Evolutionary conservation across 2,888 invertebrate genomes (phyloP).

Genomic region (Zonitis immaculata): DNA sequence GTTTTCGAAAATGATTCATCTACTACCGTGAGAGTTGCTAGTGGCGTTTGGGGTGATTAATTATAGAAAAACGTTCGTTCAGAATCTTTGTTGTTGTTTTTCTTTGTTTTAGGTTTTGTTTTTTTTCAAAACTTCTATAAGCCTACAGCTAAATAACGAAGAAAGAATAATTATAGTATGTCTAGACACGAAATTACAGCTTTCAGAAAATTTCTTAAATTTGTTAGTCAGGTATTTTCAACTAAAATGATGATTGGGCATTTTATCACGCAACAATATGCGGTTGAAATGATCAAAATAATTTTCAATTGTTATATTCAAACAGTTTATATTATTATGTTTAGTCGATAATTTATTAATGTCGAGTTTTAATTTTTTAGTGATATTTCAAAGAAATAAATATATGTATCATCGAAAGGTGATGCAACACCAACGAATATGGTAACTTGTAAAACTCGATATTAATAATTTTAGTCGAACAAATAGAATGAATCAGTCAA

Average conservation of each 20-base stretch:
- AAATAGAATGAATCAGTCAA: too few species aligned
- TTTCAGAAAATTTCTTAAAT: conserved; percentile 21
- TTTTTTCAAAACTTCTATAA: not conserved
- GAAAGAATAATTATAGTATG: conserved; percentile 18
- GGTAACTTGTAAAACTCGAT: conserved; percentile 3
- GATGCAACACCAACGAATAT: not conserved
- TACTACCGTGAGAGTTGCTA: not conserved
- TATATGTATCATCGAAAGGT: conserved; percentile 1
- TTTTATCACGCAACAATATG: conserved; percentile 19
- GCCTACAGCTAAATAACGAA: conserved; percentile 9
- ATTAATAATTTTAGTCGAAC: not conserved
- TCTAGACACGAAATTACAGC: conserved; percentile 21
- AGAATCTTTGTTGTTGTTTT: not conserved
- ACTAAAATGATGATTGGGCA: conserved; percentile 3
- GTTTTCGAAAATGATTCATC: not conserved
- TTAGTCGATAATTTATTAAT: not conserved
- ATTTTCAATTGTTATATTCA: conserved; percentile 9
- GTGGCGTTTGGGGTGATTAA: not conserved
- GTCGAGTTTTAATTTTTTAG: not conserved
- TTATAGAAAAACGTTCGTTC: not conserved
- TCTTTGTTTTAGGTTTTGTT: too few species aligned
- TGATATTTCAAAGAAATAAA: conserved; percentile 1
- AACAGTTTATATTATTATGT: too few species aligned
- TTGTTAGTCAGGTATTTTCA: conserved; percentile 10
- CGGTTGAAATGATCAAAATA: not conserved